phyloP scores from a whole-genome alignment of 2,888 invertebrate genomes.

The Phania funesta region DNA sequence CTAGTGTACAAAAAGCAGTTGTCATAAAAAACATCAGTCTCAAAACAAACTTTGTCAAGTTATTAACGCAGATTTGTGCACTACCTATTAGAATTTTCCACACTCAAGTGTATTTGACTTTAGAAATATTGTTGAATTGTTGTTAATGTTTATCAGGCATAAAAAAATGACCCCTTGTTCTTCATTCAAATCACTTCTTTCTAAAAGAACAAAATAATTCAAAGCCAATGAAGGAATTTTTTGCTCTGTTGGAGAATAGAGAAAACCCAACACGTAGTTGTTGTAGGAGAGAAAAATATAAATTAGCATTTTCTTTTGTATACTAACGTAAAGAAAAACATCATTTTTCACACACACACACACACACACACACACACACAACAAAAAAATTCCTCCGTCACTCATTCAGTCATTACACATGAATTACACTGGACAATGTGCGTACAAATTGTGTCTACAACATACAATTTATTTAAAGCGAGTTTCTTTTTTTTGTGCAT shows the following conservation, averaged over 20 bases:
- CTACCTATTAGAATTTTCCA: conserved; percentile 44
- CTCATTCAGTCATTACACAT: conserved; percentile 54
- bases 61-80: conserved; percentile 59
- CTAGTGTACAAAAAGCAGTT: conserved; percentile 30
- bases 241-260: neutral
- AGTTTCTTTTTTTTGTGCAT: neutral
- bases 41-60: conserved; percentile 46
- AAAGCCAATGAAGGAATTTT: conserved; percentile 19
- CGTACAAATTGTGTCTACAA: conserved; percentile 62
- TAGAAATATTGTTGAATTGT: conserved; percentile 18
- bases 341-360: neutral
- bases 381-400: conserved; percentile 9
- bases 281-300: conserved; percentile 1
- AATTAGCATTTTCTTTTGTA: conserved; percentile 53
- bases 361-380: neutral
- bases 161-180: conserved; percentile 1
- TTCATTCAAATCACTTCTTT: too few relatives aligned
- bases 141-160: conserved; percentile 21
- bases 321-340: neutral
- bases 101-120: conserved; percentile 18
- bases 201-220: neutral
- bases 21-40: conserved; percentile 28
- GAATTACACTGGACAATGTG: conserved; percentile 67
- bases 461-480: conserved; percentile 33
- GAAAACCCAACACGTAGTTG: neutral